These are phyloP conservation scores for Tetragnatha versicolor DNA, from an alignment of 1,140 invertebrate genomes.

Conservation along the genomic window DNA sequence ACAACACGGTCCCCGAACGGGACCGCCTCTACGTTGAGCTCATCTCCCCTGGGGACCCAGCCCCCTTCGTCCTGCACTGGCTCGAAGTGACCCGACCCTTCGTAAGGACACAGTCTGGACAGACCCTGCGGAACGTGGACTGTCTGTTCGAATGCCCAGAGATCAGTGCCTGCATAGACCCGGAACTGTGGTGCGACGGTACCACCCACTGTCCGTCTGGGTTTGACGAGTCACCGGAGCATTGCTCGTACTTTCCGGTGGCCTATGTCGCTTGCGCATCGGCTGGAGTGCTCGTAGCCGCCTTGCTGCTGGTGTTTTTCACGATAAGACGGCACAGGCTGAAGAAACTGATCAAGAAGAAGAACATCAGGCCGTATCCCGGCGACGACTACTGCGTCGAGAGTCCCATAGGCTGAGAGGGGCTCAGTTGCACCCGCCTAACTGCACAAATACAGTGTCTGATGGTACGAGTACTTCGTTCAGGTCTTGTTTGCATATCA, in stretches of 20 bases:
- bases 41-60: conserved; percentile 71
- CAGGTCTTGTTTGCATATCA: conserved; percentile 29
- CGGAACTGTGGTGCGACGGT: conserved; percentile 87
- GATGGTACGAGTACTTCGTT: too few species aligned
- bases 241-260: conserved; percentile 64
- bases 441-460: too few species aligned
- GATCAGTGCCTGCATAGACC: conserved; percentile 85
- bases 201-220: conserved; percentile 84
- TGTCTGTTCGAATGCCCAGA: conserved; percentile 84
- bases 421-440: too few species aligned
- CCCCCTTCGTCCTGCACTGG: conserved; percentile 79
- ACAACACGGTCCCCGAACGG: conserved; percentile 75
- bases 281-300: conserved; percentile 3
- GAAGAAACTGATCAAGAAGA: conserved; percentile 21
- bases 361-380: conserved; percentile 23
- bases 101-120: conserved; percentile 62
- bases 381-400: conserved; percentile 35
- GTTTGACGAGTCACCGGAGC: conserved; percentile 79
- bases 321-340: neutral
- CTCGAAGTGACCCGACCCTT: conserved; percentile 75
- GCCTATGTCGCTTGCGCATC: conserved; percentile 47
- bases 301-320: conserved; percentile 27
- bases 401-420: conserved; percentile 41
- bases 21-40: conserved; percentile 79
- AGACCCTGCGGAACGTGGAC: conserved; percentile 66